These are phyloP conservation scores for Rhabdophis nuchalis DNA, from an alignment of 2,797 vertebrate species.

Conservation along the genomic window DNA sequence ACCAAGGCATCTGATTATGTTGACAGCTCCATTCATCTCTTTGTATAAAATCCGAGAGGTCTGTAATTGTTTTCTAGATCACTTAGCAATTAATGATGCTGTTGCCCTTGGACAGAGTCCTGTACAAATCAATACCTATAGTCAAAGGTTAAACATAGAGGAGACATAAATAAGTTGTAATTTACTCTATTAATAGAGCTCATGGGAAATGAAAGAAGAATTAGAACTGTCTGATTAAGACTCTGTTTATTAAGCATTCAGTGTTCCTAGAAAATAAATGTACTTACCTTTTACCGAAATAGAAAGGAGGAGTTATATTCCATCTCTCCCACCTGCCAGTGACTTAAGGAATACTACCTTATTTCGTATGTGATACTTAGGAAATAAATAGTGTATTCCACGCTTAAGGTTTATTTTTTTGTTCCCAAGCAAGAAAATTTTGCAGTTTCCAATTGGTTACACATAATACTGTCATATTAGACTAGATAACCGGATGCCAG, in stretches of 20 bases:
- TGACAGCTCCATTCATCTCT: constrained; percentile 60
- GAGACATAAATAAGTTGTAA: constrained; percentile 49
- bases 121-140: constrained; percentile 59
- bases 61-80: constrained; percentile 68
- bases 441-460: neutral
- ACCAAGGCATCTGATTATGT: constrained; percentile 50
- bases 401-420: neutral
- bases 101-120: constrained; percentile 60
- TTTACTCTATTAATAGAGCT: constrained; percentile 53
- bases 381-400: neutral
- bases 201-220: constrained; percentile 10
- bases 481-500: neutral
- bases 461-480: neutral
- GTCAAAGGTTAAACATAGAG: constrained; percentile 55
- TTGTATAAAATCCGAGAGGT: constrained; percentile 52
- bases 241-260: constrained; percentile 28
- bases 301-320: constrained; percentile 15
- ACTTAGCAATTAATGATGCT: constrained; percentile 68
- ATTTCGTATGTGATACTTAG: neutral
- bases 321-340: neutral
- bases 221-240: neutral
- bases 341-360: neutral
- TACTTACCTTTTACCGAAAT: constrained; percentile 29
- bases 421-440: neutral
- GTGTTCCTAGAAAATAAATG: constrained; percentile 11